These are phyloP conservation scores for Luscinia megarhynchos DNA, from an alignment of 2,797 vertebrate species.

Conservation along the genomic window DNA sequence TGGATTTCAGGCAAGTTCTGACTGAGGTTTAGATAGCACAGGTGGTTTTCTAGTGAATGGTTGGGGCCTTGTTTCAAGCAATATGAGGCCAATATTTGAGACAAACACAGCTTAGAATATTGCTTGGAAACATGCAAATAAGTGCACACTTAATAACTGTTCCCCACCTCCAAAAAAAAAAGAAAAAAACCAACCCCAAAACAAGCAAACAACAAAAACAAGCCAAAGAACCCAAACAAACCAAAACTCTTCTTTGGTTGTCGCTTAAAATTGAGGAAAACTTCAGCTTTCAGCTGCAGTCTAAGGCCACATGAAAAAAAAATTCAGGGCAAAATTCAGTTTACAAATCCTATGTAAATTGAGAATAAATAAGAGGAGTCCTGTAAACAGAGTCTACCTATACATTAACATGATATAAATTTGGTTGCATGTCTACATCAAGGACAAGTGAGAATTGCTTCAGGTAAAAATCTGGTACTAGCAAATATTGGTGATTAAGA, in stretches of 20 bases:
- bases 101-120: background rate
- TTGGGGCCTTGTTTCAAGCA: background rate
- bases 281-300: background rate
- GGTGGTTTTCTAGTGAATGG: background rate
- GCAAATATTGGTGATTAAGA: background rate
- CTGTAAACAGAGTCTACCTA: background rate
- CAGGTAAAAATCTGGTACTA: background rate
- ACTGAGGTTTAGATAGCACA: background rate
- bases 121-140: background rate
- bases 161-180: background rate
- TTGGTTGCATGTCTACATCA: background rate
- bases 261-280: background rate
- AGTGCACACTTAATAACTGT: fast-evolving
- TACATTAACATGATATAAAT: background rate
- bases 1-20: background rate
- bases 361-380: background rate
- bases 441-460: background rate
- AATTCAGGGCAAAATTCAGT: background rate
- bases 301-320: background rate
- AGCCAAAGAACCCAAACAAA: background rate
- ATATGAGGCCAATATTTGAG: background rate
- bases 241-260: background rate
- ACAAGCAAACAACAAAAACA: no score
- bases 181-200: no score
- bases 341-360: background rate